These are phyloP conservation scores for Orchesella flavescens DNA, from an alignment of 2,888 invertebrate genomes.

Conservation along the genomic window DNA sequence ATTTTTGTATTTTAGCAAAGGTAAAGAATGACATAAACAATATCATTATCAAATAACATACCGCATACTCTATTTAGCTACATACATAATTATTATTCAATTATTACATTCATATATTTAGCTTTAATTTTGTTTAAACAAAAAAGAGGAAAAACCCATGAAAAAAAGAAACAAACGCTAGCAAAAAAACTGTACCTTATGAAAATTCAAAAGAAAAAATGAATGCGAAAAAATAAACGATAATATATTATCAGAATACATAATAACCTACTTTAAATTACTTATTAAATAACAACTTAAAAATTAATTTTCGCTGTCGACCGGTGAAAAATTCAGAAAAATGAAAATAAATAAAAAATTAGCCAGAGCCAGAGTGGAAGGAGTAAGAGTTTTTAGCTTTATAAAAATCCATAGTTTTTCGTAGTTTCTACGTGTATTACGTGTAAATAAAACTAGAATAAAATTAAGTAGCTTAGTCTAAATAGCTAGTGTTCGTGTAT, in stretches of 20 bases:
- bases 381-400: neutral
- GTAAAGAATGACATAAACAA: no score
- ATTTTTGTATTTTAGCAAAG: no score
- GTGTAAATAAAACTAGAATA: neutral
- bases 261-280: conserved; percentile 30
- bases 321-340: conserved; percentile 44
- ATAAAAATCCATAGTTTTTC: neutral
- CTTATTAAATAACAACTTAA: conserved; percentile 21
- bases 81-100: no score
- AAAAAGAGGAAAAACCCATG: neutral
- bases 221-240: conserved; percentile 38
- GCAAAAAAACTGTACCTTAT: conserved; percentile 53
- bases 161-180: conserved; percentile 49
- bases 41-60: no score
- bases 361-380: no score
- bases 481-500: neutral
- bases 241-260: conserved; percentile 22
- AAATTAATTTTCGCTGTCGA: conserved; percentile 44
- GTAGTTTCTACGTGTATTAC: neutral
- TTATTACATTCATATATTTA: no score
- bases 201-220: conserved; percentile 37
- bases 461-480: neutral
- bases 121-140: no score
- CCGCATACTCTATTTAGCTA: no score
- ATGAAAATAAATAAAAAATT: conserved; percentile 5